A percentile compares a stretch with the other conserved stretches of the same genome.
These are phyloP conservation scores for Diprion similis DNA, from an alignment of 1,140 invertebrate species.

Conservation along the genomic window DNA sequence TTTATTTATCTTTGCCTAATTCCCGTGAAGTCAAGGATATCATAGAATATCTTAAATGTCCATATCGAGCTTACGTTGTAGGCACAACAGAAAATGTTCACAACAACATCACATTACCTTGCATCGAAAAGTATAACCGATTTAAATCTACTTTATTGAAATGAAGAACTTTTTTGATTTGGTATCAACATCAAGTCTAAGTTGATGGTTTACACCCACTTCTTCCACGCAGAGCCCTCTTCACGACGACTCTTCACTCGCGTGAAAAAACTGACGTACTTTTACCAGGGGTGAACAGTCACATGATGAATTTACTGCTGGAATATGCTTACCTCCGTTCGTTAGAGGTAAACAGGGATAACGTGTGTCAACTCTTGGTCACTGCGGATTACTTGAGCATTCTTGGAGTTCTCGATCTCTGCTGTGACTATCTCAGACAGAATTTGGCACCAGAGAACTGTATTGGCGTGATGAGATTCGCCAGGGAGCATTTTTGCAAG, in stretches of 20 bases:
- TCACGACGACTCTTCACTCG: slow-evolving; percentile 78
- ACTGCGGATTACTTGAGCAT: slow-evolving; percentile 84
- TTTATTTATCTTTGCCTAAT: not conserved
- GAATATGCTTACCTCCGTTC: slow-evolving; percentile 84
- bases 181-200: not conserved
- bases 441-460: slow-evolving; percentile 77
- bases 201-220: not conserved
- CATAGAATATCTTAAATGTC: too few relatives aligned
- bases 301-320: slow-evolving; percentile 78
- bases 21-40: too few relatives aligned
- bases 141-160: too few relatives aligned
- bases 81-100: too few relatives aligned
- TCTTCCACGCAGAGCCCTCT: slow-evolving; percentile 70
- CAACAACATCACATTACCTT: too few relatives aligned
- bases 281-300: slow-evolving; percentile 77
- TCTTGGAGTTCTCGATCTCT: slow-evolving; percentile 76
- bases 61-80: too few relatives aligned
- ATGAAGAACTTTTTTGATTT: too few relatives aligned
- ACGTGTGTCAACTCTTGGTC: slow-evolving; percentile 78
- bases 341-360: slow-evolving; percentile 72
- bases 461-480: slow-evolving; percentile 82
- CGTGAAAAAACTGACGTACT: slow-evolving; percentile 72
- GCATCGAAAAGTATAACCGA: too few relatives aligned
- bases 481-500: slow-evolving; percentile 75
- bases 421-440: slow-evolving; percentile 74